Conservation (phyloP, 2,888 invertebrate species). For the Parnassius mnemosyne region DNA sequence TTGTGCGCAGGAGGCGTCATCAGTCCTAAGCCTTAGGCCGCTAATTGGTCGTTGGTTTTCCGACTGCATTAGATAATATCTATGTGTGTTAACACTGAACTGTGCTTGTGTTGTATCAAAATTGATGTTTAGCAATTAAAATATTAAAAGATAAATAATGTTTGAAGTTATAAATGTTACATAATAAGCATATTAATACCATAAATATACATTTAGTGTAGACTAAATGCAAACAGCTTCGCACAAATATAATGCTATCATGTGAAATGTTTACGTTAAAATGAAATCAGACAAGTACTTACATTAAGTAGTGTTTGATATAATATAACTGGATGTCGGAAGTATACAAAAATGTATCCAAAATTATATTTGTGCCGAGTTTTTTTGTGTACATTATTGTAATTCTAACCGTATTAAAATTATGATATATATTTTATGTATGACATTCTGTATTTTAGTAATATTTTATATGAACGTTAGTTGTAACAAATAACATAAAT, state of each 20-base stretch:
- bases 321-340: too few species aligned
- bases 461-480: conserved; percentile 34
- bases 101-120: background rate
- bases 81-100: too few species aligned
- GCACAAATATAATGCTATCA: conserved; percentile 44
- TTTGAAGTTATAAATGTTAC: conserved; percentile 34
- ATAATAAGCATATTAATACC: conserved; percentile 24
- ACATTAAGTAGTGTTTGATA: background rate
- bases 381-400: background rate
- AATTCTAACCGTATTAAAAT: conserved; percentile 14
- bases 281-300: conserved; percentile 8
- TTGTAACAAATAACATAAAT: conserved; percentile 32
- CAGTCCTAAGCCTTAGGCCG: background rate
- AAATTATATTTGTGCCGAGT: conserved; percentile 12
- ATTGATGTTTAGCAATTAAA: background rate
- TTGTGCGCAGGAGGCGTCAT: background rate
- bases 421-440: conserved; percentile 43
- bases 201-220: background rate
- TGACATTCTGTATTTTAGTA: conserved; percentile 32
- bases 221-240: conserved; percentile 28
- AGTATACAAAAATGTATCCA: background rate
- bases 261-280: conserved; percentile 3
- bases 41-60: too few species aligned
- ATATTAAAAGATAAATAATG: conserved; percentile 26
- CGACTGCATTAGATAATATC: too few species aligned